A percentile compares a stretch with the other conserved stretches of the same genome.
These are phyloP conservation scores for Leptodactylus fuscus DNA, from an alignment of 2,113 vertebrate species.

Conservation along the genomic window DNA sequence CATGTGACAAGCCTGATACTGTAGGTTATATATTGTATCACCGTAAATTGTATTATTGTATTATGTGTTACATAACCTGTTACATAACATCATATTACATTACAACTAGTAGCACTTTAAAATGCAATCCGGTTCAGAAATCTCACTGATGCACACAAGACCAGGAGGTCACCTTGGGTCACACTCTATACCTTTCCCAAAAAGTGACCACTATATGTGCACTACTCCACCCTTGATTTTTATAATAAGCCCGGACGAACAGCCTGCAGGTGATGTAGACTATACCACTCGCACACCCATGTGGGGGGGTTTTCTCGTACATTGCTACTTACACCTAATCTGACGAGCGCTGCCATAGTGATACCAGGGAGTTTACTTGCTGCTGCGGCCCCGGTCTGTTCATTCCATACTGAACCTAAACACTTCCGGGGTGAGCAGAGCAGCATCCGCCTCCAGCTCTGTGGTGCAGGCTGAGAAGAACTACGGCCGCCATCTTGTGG, in stretches of 20 bases:
- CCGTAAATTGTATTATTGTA: background rate
- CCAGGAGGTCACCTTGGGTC: conserved; percentile 29
- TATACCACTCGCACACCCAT: conserved; percentile 9
- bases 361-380: conserved; percentile 17
- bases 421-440: conserved; percentile 36
- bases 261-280: background rate
- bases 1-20: too few species aligned
- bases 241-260: background rate
- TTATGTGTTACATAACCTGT: background rate
- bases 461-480: background rate
- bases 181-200: background rate
- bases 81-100: background rate
- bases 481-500: conserved; percentile 43
- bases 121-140: background rate
- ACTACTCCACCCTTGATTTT: background rate
- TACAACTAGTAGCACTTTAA: background rate
- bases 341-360: conserved; percentile 55
- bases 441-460: conserved; percentile 21
- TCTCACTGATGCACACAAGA: background rate
- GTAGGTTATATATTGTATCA: too few species aligned
- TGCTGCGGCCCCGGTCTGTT: background rate
- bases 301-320: background rate
- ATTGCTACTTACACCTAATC: conserved; percentile 52
- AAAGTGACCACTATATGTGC: background rate
- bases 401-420: conserved; percentile 19